Percentiles rank a stretch among this genome's conserved stretches.
Conservation (phyloP, 2,888 invertebrate genomes). For the Muscina levida region DNA sequence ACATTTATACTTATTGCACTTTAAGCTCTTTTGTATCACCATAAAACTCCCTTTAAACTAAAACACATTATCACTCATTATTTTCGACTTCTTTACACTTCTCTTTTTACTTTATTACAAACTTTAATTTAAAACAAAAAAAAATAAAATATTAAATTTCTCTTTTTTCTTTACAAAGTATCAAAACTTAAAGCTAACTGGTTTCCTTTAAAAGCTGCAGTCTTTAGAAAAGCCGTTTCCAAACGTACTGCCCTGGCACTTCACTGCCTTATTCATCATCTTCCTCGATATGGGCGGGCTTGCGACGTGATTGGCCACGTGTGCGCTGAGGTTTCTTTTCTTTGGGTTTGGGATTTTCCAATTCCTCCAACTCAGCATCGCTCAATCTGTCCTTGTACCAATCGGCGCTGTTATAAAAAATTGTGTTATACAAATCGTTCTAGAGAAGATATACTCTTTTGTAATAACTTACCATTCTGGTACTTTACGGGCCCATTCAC, state of each 20-base stretch:
- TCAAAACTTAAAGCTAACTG: constrained; percentile 53
- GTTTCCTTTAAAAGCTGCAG: constrained; percentile 41
- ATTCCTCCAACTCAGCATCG: constrained; percentile 88
- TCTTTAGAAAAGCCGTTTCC: constrained; percentile 40
- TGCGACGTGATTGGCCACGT: constrained; percentile 78
- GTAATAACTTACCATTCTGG: constrained; percentile 95
- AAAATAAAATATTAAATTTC: constrained; percentile 9
- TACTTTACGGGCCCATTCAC: constrained; percentile 93
- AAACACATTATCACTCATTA: no score
- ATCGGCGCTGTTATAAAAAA: constrained; percentile 84
- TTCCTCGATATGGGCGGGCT: constrained; percentile 71
- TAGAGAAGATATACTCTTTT: no score
- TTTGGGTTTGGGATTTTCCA: constrained; percentile 88
- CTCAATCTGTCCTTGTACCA: constrained; percentile 93
- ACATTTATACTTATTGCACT: no score
- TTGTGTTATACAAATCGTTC: background rate
- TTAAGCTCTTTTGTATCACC: no score
- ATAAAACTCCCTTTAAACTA: no score
- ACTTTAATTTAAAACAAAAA: no score
- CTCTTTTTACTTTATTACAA: background rate
- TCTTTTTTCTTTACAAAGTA: constrained; percentile 15
- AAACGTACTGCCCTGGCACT: background rate
- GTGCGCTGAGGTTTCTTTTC: constrained; percentile 80
- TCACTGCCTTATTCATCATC: constrained; percentile 42
- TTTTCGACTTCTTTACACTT: background rate